Evolutionary conservation across 1,140 invertebrate species (phyloP), one percentile per base, ranked within the genome.

Genomic region (Bilobella aurantiaca): DNA sequence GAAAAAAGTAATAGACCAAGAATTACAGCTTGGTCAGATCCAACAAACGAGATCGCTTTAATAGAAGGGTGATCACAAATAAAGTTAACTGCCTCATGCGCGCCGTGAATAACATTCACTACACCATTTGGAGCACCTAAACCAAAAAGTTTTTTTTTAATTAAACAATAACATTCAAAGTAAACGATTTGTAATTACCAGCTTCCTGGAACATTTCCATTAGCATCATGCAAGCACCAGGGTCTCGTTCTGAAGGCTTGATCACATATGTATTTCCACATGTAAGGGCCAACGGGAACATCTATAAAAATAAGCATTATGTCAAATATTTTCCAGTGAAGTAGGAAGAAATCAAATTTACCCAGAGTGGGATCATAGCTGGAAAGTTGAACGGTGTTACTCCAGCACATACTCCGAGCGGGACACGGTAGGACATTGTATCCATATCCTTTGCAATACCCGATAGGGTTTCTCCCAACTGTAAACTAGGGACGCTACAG

Each of bases 291-390:
- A 97, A 81, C 0, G 95, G 95, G 80, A 98, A 96, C 87, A 96
- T 97, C 81, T 82, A 66, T 58, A 62, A 66, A 46, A 62, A 61
- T 31, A 31, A 23, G 30, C 8, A 57, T 57, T 57, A 57, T 8
- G 8, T 8, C n/a, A 28, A 57, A n/a, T n/a, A 28, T 42, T 42
- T 42, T 42, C 37, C 37, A 42, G n/a, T 42, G 5, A n/a, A 8
- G 53, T 57, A 28, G 53, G 53, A 23, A n/a, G 5, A 12, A 8
- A 30, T 29, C 30, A 2, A 47, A 57, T 75, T 73, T 74, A 83
- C 82, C 96, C 97, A 99, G 1, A 99, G 81, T 0, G 97, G 97
- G 74, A 99, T 97, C 97, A 99, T 99, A 37, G 96, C 96, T 0
- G 97, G 96, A 78, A 99, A 99, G 79, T 95, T 95, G 75, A 94